Base-by-base conservation (phyloP, 1,140 invertebrate species). In the Tigriopus japonicus region DNA sequence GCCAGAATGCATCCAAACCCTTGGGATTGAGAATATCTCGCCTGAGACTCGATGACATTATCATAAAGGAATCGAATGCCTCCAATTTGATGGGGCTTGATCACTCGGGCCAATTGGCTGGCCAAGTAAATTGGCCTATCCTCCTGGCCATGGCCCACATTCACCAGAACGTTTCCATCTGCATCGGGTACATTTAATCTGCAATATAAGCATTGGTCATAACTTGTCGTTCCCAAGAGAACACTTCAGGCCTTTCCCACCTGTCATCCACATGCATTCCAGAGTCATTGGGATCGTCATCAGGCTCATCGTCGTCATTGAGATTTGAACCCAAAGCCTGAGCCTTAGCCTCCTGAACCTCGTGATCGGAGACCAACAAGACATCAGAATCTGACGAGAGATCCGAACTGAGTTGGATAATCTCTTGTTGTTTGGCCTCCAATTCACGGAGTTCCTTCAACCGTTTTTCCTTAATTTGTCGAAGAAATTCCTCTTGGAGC, bases 1-100 rank as follows among this genome's bases (percentile, higher is more conserved):
- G 95, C 94, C 21, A 99, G 75, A 65, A 98, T 97, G 70, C 94
- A 97, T 17, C 95, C 95, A 73, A 96, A 94, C 14, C 93, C 92
- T 56, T 81, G 80, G 1, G 87, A 90, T n/a, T 80, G 87, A 52
- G 86, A 85, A 68, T 83, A 94, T 62, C 87, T 77, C 52, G 85
- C 82, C 35, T 87, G 78, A 35, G 87, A 93, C 72, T 97, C 92
- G 62, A 97, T 85, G 24, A 97, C 83, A 69, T 96, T 97, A 71
- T 97, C 93, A 73, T 88, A 98, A 17, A 98, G 71, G 73, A 98
- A 98, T 52, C 92, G 76, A 42, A 97, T 86, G 1, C 94, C 93
- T 58, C 92, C 92, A 72, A 97, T 94, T 79, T 90, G 87, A 80
- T 98, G 94, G 6, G 93, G 90, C 75, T 98, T 98, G 41, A 98